These are phyloP conservation scores for Baccha elongata DNA, from an alignment of 2,888 invertebrate species.

Conservation along the genomic window DNA sequence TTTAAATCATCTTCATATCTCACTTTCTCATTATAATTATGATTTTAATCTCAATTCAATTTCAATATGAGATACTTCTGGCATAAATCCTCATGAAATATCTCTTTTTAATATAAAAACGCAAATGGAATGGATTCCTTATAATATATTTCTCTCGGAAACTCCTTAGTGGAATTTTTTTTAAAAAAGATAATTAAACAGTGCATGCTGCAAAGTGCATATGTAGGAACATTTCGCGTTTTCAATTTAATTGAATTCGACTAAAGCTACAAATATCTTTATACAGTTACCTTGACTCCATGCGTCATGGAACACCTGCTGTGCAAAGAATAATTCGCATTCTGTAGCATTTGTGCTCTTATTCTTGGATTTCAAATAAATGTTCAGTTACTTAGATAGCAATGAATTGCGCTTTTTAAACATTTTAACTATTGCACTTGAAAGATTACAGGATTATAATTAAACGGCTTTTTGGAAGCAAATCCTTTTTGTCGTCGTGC, in stretches of 20 bases:
- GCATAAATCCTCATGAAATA: no score
- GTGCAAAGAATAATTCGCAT: slow-evolving; percentile 9
- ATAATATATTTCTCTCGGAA: not conserved
- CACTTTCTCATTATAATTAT: no score
- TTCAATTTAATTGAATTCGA: slow-evolving; percentile 42
- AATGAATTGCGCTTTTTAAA: slow-evolving; percentile 24
- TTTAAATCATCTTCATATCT: no score
- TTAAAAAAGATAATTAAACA: not conserved
- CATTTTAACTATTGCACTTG: slow-evolving; percentile 34
- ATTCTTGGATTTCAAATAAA: slow-evolving; percentile 1
- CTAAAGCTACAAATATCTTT: not conserved
- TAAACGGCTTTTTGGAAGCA: slow-evolving; percentile 62
- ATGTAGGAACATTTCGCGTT: not conserved
- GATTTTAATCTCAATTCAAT: no score
- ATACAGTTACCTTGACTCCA: not conserved
- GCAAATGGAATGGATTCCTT: no score
- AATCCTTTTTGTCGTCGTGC: slow-evolving; percentile 37
- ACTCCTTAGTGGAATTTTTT: not conserved
- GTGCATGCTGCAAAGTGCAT: not conserved
- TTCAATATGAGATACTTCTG: no score
- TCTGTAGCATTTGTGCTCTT: not conserved
- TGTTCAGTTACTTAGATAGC: slow-evolving; percentile 21
- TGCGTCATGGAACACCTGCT: slow-evolving; percentile 26
- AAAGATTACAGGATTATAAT: slow-evolving; percentile 57
- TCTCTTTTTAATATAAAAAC: no score